phyloP scores from a whole-genome alignment of 2,113 vertebrate species.

The Erythrocercus mccallii region DNA sequence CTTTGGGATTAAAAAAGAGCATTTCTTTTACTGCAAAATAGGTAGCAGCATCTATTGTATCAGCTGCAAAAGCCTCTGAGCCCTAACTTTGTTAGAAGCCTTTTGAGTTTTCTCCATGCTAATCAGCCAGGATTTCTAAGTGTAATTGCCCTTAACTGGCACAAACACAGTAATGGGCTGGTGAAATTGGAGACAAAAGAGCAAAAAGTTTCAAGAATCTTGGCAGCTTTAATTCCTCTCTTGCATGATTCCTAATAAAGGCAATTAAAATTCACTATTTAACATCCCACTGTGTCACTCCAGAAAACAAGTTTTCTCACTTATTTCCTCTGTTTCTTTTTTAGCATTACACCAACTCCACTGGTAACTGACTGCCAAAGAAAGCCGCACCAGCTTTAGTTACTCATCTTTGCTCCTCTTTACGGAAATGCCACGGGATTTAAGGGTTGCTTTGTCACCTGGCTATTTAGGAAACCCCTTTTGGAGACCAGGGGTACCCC shows the following conservation, averaged over 20 bases:
- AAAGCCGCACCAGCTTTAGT: not conserved
- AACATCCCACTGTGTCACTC: not conserved
- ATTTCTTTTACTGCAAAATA: not conserved
- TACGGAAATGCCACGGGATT: not conserved
- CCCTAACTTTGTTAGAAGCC: not conserved
- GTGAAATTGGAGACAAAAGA: conserved; percentile 15
- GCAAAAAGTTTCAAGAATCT: not conserved
- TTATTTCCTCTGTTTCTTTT: not conserved
- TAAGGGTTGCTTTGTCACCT: not conserved
- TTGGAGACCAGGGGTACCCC: not conserved
- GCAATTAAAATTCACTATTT: not conserved
- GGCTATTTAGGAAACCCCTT: not conserved
- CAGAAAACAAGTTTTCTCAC: not conserved
- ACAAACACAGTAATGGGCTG: not conserved
- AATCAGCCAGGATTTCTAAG: not conserved
- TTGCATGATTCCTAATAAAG: not conserved
- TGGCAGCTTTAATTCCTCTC: not conserved
- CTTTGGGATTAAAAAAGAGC: not conserved
- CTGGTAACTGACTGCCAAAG: not conserved
- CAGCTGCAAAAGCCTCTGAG: not conserved
- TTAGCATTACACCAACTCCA: not conserved
- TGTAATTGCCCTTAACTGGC: conserved; percentile 6
- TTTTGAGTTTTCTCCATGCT: not conserved
- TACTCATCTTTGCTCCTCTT: fast-evolving
- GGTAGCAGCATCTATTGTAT: not conserved